Conservation (phyloP, 35 echinoderm and acorn worm species). For the Ptychodera flava region DNA sequence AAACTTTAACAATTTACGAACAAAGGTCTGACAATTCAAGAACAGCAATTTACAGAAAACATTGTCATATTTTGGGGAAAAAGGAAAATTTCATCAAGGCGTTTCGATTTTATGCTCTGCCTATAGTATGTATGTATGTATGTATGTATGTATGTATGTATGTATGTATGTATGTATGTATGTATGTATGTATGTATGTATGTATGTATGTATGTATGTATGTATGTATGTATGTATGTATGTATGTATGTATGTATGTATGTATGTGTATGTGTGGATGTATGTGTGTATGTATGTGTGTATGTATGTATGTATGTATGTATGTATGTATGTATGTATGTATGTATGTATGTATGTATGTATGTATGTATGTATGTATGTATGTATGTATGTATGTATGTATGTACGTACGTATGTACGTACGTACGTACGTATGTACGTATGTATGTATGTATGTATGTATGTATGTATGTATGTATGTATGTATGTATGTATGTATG, state of each 20-base stretch:
- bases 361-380: no score
- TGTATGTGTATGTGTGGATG: not conserved
- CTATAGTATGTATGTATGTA: not conserved
- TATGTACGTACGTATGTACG: not conserved
- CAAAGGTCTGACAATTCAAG: no score
- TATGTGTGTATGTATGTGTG: not conserved
- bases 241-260: not conserved
- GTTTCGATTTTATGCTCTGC: no score
- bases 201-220: constrained; percentile 2
- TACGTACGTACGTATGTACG: not conserved
- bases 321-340: not conserved
- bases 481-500: no score
- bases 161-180: constrained; percentile 2
- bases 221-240: constrained; percentile 2
- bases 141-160: not conserved
- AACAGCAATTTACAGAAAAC: no score
- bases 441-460: not conserved
- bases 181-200: not conserved
- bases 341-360: not conserved
- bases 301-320: not conserved
- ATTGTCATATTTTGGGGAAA: no score
- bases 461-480: no score
- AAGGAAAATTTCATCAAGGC: no score
- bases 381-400: not conserved
- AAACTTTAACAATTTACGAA: no score